Base-by-base conservation (phyloP, 2,797 vertebrate species). In the Tolypeutes matacus region DNA sequence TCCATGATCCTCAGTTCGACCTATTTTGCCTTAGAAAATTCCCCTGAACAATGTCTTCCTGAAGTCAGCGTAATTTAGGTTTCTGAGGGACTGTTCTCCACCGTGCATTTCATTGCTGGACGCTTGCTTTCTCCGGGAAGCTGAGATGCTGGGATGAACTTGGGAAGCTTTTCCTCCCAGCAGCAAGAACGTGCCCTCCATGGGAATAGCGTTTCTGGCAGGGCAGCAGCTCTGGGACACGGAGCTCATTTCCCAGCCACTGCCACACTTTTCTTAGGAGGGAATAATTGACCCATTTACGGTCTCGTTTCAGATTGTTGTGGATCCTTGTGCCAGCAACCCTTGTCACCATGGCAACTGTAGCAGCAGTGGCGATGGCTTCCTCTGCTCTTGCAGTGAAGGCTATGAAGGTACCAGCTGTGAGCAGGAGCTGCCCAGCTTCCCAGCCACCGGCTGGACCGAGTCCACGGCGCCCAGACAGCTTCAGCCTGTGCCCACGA, bases 261-360 rank as follows among this genome's bases (percentile, higher is more conserved):
- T 51, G n/a, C 36, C 3, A 18, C 31, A 0, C 80, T 93, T 70
- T 78, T 13, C 92, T 95, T 80, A 67, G 0, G 83, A 76, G 89
- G 87, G 93, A 92, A 81, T 97, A 96, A 98, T 64, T 98, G 97
- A 98, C 98, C 95, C 96, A 86, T 95, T 96, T 98, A 95, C 85
- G 96, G 81, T 98, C 97, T 98, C 84, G 0, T 95, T 96, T 96
- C 98, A 99, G 99, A 99, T 99, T 98, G 98, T 99, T 98, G 98
- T 98, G 97, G 99, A 99, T 98, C 99, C 99, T 62, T 99, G 99
- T 96, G 98, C 98, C 98, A 99, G 99, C 98, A 99, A 98, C 97
- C 99, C 99, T 70, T 99, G 99, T 99, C 98, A 98, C 99, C 99
- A 99, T 99, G 99, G 99, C 96, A 99, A 99, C 99, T 99, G 99